Base-by-base conservation (phyloP, 2,113 vertebrate genomes). In the Peromyscus leucopus region DNA sequence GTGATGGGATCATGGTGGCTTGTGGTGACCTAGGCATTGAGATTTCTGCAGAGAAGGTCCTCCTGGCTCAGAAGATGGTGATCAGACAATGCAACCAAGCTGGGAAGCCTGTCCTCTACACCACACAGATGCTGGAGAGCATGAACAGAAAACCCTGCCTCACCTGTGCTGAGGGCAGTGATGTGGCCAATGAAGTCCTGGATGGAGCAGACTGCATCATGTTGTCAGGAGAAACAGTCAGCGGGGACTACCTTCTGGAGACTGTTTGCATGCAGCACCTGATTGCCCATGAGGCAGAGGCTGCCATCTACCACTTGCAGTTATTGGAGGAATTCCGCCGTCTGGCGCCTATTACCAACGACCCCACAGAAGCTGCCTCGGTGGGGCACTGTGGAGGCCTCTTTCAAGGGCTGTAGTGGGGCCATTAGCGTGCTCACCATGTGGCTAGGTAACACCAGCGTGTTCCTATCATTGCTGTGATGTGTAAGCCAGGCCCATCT, bases 121-220 rank as follows among this genome's bases (percentile, higher is more conserved):
- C 99, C 96, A 99, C 99, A 61, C 99, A 99, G 99, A 99, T 99
- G 99, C 96, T 99, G 98, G 99, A 99, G 97, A 99, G 99, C 98
- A 99, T 99, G 67, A 69, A 16, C 67, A 69, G 31, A 31, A 69
- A 69, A 69, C 31, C 67, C 31, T 6, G n/a, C 36, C 36, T n/a
- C n/a, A 74, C 9, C n/a, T 4, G 3, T 74, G 71, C 36, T 39
- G n/a, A 21, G 71, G 71, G 99, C 98, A 99, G 98, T 0, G 99
- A 99, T 0, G 99, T 99, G 2, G 99, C 99, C 96, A 99, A 99
- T 2, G 99, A 99, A 0, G 99, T 99, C 51, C 98, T 99, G 97
- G 99, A 99, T 0, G 99, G 99, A 69, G 99, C 99, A 0, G 99
- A 99, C 98, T 99, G 99, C 97, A 99, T 99, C 98, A 99, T 99